Evolutionary conservation across 1,140 invertebrate species (phyloP).

Genomic region (Drosophila nannoptera): DNA sequence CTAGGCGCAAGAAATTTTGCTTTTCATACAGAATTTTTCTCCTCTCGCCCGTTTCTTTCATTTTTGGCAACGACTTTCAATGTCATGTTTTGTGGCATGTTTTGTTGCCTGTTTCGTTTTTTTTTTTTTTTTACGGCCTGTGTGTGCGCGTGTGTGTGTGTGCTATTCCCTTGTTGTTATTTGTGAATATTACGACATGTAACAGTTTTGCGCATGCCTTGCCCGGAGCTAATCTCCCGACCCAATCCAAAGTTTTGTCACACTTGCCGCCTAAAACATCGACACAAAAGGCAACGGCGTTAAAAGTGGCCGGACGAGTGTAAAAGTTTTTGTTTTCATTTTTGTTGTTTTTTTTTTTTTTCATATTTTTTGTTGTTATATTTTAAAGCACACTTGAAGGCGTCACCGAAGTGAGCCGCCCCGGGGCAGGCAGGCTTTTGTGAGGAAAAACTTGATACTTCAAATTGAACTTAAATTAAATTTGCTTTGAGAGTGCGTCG

Average conservation of each 20-base stretch:
- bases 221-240: conserved; percentile 8
- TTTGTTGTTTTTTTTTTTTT: neutral
- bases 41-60: conserved; percentile 21
- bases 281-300: conserved; percentile 24
- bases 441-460: conserved; percentile 1
- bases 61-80: conserved; percentile 59
- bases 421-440: neutral
- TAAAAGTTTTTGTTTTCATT: conserved; percentile 24
- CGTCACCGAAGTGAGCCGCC: conserved; percentile 26
- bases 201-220: conserved; percentile 55
- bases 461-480: conserved; percentile 5
- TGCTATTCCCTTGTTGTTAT: conserved; percentile 36
- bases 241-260: conserved; percentile 20
- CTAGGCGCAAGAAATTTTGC: conserved; percentile 36
- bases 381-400: conserved; percentile 35
- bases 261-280: conserved; percentile 31
- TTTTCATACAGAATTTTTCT: conserved; percentile 43
- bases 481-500: neutral
- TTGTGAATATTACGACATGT: conserved; percentile 69
- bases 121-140: neutral
- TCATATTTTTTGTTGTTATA: conserved; percentile 17
- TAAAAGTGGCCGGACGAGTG: conserved; percentile 35
- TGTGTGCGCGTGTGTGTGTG: no score
- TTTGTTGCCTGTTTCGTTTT: conserved; percentile 33
- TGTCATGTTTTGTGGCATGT: conserved; percentile 67